Conservation (phyloP, 64 coral and sea anemone genomes). For the Pocillopora damicornis region DNA sequence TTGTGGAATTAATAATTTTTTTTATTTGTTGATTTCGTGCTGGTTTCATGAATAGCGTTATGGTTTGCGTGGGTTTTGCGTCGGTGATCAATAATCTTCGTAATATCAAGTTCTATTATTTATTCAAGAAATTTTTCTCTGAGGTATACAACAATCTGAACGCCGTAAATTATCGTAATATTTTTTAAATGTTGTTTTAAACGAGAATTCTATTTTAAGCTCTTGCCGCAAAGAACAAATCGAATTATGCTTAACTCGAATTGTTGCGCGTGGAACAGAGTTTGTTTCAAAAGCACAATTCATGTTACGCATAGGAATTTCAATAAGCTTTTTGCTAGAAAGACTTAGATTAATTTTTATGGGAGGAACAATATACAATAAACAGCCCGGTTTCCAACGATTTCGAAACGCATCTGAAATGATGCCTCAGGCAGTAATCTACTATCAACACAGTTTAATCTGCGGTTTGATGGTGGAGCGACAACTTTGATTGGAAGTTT, state of each 20-base stretch:
- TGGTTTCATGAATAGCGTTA: neutral
- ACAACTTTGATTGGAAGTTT: no score
- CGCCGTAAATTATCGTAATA: neutral
- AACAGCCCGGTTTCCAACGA: no score
- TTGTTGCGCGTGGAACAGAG: neutral
- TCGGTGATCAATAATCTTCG: neutral
- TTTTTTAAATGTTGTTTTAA: neutral
- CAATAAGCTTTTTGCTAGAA: neutral
- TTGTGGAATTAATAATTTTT: neutral
- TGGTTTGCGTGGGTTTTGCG: slow-evolving; percentile 10
- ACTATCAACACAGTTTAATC: no score
- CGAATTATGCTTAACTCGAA: neutral
- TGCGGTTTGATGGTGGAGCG: no score
- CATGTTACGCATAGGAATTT: neutral
- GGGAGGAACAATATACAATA: no score
- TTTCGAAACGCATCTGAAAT: no score
- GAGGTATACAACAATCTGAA: neutral
- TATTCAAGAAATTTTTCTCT: neutral
- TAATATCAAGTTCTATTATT: neutral
- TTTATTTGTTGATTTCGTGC: neutral
- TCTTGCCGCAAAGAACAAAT: neutral
- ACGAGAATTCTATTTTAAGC: neutral
- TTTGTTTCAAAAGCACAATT: neutral
- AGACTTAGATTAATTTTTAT: no score
- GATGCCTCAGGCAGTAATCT: no score